Evolutionary conservation across 1,140 invertebrate genomes (phyloP).

Genomic region (Ridgeia piscesae): DNA sequence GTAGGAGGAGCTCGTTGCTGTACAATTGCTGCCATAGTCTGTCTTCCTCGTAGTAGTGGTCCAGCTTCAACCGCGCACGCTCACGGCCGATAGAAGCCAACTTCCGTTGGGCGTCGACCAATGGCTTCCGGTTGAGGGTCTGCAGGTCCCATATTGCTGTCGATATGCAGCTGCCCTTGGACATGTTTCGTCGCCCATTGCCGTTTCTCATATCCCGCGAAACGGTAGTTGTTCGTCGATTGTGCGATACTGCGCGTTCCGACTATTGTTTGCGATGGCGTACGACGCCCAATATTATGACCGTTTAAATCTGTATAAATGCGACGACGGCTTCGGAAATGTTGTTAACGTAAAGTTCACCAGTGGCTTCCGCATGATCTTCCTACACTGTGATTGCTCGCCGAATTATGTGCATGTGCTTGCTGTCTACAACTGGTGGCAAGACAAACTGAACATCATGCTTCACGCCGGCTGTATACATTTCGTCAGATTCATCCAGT

Average conservation of each 20-base stretch:
- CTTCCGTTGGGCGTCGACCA: not conserved
- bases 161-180: not conserved
- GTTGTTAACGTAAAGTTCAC: not conserved
- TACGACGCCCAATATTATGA: not conserved
- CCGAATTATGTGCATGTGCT: not conserved
- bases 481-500: not conserved
- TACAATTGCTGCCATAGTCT: not conserved
- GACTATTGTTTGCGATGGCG: not conserved
- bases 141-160: not conserved
- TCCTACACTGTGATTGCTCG: not conserved
- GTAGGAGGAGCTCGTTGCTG: not conserved
- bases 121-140: not conserved
- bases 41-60: not conserved
- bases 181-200: not conserved
- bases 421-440: not conserved
- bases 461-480: not conserved
- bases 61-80: not conserved
- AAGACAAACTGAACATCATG: not conserved
- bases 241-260: not conserved
- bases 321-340: not conserved
- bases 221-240: not conserved
- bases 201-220: not conserved
- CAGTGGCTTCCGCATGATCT: not conserved
- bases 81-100: not conserved
- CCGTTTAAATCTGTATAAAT: not conserved